Percentiles rank a stretch among this genome's conserved stretches.
Conservation (phyloP, 2,888 invertebrate genomes). For the Macrophya alboannulata region DNA sequence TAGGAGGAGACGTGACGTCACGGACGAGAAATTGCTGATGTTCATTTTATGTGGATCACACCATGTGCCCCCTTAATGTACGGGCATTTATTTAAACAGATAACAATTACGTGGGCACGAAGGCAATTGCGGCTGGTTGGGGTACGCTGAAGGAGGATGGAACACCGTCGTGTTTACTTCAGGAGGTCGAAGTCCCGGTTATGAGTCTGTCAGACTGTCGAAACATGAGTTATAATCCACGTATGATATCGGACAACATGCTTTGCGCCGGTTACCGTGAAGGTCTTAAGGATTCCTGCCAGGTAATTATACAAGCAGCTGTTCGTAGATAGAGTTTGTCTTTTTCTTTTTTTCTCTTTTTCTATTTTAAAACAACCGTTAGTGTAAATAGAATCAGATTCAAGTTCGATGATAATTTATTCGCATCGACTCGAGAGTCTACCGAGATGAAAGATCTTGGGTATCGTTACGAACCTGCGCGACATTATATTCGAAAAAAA, state of each 20-base stretch:
- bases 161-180: constrained; percentile 91
- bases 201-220: constrained; percentile 79
- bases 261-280: constrained; percentile 91
- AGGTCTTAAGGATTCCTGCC: constrained; percentile 91
- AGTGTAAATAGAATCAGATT: not conserved
- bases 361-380: not conserved
- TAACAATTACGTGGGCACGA: constrained; percentile 87
- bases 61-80: not conserved
- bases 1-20: no score
- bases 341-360: not conserved
- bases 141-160: constrained; percentile 94
- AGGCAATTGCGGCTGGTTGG: constrained; percentile 92
- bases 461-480: not conserved
- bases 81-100: constrained; percentile 77
- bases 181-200: constrained; percentile 91
- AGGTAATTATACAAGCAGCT: constrained; percentile 81
- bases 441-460: not conserved
- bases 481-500: not conserved
- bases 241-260: constrained; percentile 95
- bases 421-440: not conserved
- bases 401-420: not conserved
- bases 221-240: constrained; percentile 89
- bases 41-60: no score
- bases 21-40: no score
- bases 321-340: not conserved